phyloP scores from a whole-genome alignment of 2,888 invertebrate species.

The Hecatera dysodea region DNA sequence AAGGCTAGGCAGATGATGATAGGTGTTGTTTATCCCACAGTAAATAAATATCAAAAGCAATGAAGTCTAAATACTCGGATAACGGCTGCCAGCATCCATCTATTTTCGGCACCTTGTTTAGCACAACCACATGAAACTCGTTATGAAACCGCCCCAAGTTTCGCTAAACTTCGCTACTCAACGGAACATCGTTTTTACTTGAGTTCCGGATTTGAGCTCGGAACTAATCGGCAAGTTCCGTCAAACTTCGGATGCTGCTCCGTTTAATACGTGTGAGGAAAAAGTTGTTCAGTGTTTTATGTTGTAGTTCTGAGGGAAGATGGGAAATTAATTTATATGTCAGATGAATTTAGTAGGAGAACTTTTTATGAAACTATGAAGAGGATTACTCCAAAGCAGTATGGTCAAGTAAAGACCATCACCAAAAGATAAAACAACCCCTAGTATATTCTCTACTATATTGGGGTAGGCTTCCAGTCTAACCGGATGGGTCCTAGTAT shows the following conservation, averaged over 20 bases:
- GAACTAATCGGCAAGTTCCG: conserved; percentile 73
- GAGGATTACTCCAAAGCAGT: neutral
- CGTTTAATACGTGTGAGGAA: conserved; percentile 52
- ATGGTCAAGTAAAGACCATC: neutral
- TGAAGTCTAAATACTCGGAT: conserved; percentile 1
- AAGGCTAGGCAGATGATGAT: too few relatives aligned
- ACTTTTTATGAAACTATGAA: neutral
- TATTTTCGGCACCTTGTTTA: conserved; percentile 44
- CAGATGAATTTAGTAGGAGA: conserved; percentile 4
- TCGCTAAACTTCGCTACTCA: conserved; percentile 58
- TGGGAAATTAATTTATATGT: conserved; percentile 35
- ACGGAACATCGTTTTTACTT: conserved; percentile 69
- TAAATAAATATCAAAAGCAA: too few relatives aligned
- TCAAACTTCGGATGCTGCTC: conserved; percentile 61
- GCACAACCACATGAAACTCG: conserved; percentile 55
- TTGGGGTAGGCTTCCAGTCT: too few relatives aligned
- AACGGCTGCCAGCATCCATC: conserved; percentile 5
- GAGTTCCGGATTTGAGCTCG: conserved; percentile 65
- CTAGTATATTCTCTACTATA: too few relatives aligned
- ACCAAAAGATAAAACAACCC: too few relatives aligned
- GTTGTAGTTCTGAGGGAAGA: conserved; percentile 22
- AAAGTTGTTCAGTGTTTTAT: conserved; percentile 45
- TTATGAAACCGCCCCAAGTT: conserved; percentile 61
- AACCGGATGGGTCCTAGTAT: too few relatives aligned
- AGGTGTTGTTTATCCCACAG: too few relatives aligned